These are phyloP conservation scores for Drosophila monieri DNA, from an alignment of 2,888 invertebrate genomes.

Conservation along the genomic window DNA sequence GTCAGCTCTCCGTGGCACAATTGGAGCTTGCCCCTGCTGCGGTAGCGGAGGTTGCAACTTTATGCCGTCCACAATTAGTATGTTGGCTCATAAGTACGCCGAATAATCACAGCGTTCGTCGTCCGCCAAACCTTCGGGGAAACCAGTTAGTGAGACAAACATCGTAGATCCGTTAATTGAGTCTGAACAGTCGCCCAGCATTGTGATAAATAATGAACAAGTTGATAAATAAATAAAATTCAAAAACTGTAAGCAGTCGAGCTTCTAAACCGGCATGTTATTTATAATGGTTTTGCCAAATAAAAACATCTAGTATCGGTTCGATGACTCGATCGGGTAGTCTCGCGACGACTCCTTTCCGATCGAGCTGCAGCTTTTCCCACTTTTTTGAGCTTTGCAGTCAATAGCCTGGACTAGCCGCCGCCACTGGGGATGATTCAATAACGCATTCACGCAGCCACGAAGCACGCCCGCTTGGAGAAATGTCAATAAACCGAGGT, in stretches of 20 bases:
- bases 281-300: slow-evolving; percentile 7
- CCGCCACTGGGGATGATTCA: slow-evolving; percentile 35
- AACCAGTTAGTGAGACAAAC: slow-evolving; percentile 27
- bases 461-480: slow-evolving; percentile 40
- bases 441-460: slow-evolving; percentile 46
- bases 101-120: not conserved
- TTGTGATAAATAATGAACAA: slow-evolving; percentile 16
- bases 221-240: slow-evolving; percentile 13
- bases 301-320: not conserved
- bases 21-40: slow-evolving; percentile 21
- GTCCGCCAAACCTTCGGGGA: slow-evolving; percentile 18
- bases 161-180: slow-evolving; percentile 20
- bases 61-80: not conserved
- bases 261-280: slow-evolving; percentile 5
- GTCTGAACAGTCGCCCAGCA: slow-evolving; percentile 2
- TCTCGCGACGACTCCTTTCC: slow-evolving; percentile 11
- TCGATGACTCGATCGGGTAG: slow-evolving; percentile 12
- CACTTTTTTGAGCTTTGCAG: slow-evolving; percentile 11
- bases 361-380: not conserved
- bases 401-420: slow-evolving; percentile 22
- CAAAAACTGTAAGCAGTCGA: slow-evolving; percentile 2
- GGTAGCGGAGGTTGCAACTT: slow-evolving; percentile 1
- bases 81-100: not conserved
- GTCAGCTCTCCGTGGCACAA: slow-evolving; percentile 29
- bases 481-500: slow-evolving; percentile 66